phyloP scores from a whole-genome alignment of 2,888 invertebrate species.

The Antheraea assamensis region DNA sequence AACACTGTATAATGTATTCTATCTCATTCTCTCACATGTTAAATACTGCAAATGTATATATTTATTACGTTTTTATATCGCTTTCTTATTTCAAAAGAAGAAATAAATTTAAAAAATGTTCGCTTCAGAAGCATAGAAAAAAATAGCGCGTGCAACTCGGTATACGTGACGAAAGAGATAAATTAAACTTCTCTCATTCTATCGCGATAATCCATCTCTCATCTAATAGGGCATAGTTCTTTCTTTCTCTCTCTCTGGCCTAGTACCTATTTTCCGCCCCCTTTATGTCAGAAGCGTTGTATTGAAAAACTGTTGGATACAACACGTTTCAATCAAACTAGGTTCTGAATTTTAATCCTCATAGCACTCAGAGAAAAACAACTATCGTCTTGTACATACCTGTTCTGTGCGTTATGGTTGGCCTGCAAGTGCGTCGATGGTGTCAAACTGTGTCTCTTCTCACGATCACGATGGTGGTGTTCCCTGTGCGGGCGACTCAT shows the following conservation, averaged over 20 bases:
- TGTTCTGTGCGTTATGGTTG: slow-evolving; percentile 63
- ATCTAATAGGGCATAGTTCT: not conserved
- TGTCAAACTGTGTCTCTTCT: slow-evolving; percentile 82
- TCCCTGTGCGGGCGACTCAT: slow-evolving; percentile 55
- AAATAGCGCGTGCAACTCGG: too few species aligned
- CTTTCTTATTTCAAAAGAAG: too few species aligned
- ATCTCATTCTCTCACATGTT: too few species aligned
- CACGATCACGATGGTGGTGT: slow-evolving; percentile 61
- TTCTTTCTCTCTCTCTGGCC: not conserved
- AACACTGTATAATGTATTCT: too few species aligned
- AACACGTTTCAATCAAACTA: not conserved
- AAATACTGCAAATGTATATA: too few species aligned
- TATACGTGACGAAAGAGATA: not conserved
- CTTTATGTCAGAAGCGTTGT: not conserved
- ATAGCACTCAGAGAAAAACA: not conserved
- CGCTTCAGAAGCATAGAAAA: too few species aligned
- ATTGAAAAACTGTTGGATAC: too few species aligned
- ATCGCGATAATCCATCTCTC: not conserved
- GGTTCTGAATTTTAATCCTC: not conserved
- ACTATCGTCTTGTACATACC: slow-evolving; percentile 46
- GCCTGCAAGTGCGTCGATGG: slow-evolving; percentile 66
- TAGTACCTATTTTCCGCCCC: not conserved
- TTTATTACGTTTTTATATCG: too few species aligned
- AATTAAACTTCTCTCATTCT: not conserved
- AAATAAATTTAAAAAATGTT: too few species aligned